Base-by-base conservation (phyloP, 2,113 vertebrate species). In the Hippocampus mohnikei region DNA sequence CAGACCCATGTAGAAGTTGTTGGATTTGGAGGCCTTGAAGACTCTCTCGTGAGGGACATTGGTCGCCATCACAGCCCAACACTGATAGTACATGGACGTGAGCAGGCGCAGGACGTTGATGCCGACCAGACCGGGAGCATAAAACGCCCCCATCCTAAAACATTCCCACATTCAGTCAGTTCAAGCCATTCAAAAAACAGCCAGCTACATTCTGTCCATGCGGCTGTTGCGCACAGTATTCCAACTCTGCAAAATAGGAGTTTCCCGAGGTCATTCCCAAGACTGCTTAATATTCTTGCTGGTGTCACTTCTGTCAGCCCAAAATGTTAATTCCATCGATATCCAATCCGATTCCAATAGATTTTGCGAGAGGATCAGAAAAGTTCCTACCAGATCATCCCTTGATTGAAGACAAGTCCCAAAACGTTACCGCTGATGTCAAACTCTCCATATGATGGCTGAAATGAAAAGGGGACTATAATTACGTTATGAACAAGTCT, bases 1-100 rank as follows among this genome's bases (percentile, higher is more conserved):
- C 33, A 99, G 91, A 21, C 96, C 96, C 95, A 98, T 98, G 90
- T 99, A 99, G 91, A 99, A 99, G 90, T 98, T 99, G 82, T 96
- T 98, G 83, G 97, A 99, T 62, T 97, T 95, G 66, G 97, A 99
- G 67, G 97, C 97, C 86, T 99, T 98, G 92, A 99, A 99, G 74
- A 99, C 96, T 1, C 97, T 92, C 76, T 88, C 96, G 0, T 98
- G 97, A 48, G 97, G 97, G 13, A 99, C 97, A 5, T 99, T 99
- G 83, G 95, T 96, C 42, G 93, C 95, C 96, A 98, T 98, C 53
- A 99, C 96, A 0, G 97, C 97, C 97, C 97, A 99, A 81, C 95
- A 97, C 90, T 99, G 97, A 81, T 97, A 98, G 84, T 99, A 99
- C 97, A 99, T 99, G 87, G 97, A 98, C 80, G 93, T 95, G 76